Base-by-base conservation (phyloP, 2,113 vertebrate species). In the Rhodinocichla rosea region DNA sequence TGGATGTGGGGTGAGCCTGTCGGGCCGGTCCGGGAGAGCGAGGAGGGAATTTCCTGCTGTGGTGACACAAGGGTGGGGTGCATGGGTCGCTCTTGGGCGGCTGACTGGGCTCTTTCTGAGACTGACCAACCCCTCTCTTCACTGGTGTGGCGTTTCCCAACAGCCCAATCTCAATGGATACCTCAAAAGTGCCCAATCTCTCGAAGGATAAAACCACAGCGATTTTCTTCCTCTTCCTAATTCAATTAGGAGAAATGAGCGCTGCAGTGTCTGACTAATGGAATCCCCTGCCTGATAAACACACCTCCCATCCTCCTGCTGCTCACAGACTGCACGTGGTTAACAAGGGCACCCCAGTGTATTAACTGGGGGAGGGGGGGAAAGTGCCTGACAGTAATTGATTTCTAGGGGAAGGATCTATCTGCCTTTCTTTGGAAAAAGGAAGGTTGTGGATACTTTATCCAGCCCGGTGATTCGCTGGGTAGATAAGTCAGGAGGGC, bases 401-500 rank as follows among this genome's bases (percentile, higher is more conserved):
- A 97, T 96, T 90, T 91, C n/a, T 23, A 39, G 83, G 81, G 92
- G 76, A 80, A 63, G 37, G 68, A 80, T 77, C 91, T 73, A 28
- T 91, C 94, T 96, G 96, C 95, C 87, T 82, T 95, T 91, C 78
- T 75, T 57, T 79, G 92, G 95, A 62, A 97, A 97, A 97, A 88
- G 28, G 23, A 33, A 85, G 95, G 75, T 94, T 95, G 93, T 91
- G 92, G 94, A 92, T 97, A 96, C 97, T 96, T 97, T 85, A 89
- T 87, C 78, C 94, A 96, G 94, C 94, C 90, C 83, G 78, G 73
- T 65, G 93, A 96, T 69, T 95, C 93, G 96, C 95, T 96, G 87
- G 93, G 91, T 65, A 89, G 97, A 95, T 98, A 97, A 98, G 97
- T 97, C 95, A 59, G 97, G 90, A 81, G 97, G 98, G 98, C 99